These are phyloP conservation scores for Pherbina coryleti DNA, from an alignment of 2,888 invertebrate genomes.

Conservation along the genomic window DNA sequence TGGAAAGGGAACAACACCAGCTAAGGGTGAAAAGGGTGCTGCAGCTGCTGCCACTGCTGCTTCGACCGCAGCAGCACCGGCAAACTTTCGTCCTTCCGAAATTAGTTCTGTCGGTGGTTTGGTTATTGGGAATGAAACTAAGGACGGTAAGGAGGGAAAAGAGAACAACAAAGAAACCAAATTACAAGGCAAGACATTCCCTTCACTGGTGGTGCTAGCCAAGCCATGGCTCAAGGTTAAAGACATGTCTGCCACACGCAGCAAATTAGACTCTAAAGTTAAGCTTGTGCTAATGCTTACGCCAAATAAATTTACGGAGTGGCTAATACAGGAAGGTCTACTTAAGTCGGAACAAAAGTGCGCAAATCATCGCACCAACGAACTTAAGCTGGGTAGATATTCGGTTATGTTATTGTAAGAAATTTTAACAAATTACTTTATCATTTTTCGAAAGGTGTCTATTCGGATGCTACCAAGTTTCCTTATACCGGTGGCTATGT, in stretches of 20 bases:
- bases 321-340: constrained; percentile 88
- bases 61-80: constrained; percentile 47
- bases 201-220: constrained; percentile 86
- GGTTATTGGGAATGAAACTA: constrained; percentile 73
- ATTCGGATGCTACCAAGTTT: constrained; percentile 86
- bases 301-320: constrained; percentile 88
- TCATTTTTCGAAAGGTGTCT: constrained; percentile 76
- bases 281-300: constrained; percentile 85
- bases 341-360: constrained; percentile 86
- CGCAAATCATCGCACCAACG: constrained; percentile 76
- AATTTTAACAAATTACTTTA: background rate
- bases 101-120: constrained; percentile 81
- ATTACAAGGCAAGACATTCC: constrained; percentile 83
- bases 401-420: background rate
- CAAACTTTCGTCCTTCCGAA: constrained; percentile 76
- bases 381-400: constrained; percentile 78
- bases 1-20: constrained; percentile 7
- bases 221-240: constrained; percentile 82
- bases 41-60: constrained; percentile 30
- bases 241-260: constrained; percentile 75
- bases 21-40: constrained; percentile 40
- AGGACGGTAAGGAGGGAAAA: constrained; percentile 73
- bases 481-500: constrained; percentile 92
- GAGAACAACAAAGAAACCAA: constrained; percentile 82
- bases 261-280: constrained; percentile 81